phyloP scores from a whole-genome alignment of 1,140 invertebrate genomes.

The Drosophila murphyi region DNA sequence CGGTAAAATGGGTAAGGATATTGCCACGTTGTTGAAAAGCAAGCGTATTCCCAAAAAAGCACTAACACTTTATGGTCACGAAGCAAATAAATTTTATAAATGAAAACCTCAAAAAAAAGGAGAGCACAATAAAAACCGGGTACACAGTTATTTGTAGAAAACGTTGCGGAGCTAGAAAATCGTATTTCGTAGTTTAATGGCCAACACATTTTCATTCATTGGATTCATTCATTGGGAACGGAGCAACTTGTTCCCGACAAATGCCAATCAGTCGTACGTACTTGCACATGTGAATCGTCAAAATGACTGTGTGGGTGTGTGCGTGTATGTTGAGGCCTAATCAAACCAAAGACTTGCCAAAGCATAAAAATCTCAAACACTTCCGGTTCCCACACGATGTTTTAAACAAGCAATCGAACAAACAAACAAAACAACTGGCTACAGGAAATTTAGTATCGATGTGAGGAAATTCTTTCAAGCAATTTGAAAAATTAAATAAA shows the following conservation, averaged over 20 bases:
- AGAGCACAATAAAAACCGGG: background rate
- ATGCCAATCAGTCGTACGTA: slow-evolving; percentile 51
- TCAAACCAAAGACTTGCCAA: slow-evolving; percentile 74
- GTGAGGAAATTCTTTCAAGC: slow-evolving; percentile 4
- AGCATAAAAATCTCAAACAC: slow-evolving; percentile 60
- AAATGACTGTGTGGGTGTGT: background rate
- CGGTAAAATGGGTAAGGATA: no score
- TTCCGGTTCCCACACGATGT: slow-evolving; percentile 42
- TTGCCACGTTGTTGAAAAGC: no score
- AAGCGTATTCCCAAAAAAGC: no score
- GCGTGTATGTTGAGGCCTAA: slow-evolving; percentile 47
- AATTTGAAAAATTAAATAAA: slow-evolving; percentile 44
- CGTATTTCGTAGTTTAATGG: slow-evolving; percentile 27
- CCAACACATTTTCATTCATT: slow-evolving; percentile 51
- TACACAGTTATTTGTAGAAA: slow-evolving; percentile 3
- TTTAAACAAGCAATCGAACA: slow-evolving; percentile 39
- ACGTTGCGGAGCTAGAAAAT: slow-evolving; percentile 13
- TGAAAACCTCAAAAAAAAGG: slow-evolving; percentile 7
- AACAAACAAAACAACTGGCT: slow-evolving; percentile 15
- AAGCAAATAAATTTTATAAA: slow-evolving; percentile 4
- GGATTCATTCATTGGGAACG: slow-evolving; percentile 62
- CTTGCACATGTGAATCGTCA: background rate
- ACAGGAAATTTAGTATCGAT: slow-evolving; percentile 11
- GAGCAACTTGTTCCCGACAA: slow-evolving; percentile 20
- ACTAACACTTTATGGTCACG: no score